Conservation (phyloP, 2,888 invertebrate genomes). For the Pimpla rufipes region DNA sequence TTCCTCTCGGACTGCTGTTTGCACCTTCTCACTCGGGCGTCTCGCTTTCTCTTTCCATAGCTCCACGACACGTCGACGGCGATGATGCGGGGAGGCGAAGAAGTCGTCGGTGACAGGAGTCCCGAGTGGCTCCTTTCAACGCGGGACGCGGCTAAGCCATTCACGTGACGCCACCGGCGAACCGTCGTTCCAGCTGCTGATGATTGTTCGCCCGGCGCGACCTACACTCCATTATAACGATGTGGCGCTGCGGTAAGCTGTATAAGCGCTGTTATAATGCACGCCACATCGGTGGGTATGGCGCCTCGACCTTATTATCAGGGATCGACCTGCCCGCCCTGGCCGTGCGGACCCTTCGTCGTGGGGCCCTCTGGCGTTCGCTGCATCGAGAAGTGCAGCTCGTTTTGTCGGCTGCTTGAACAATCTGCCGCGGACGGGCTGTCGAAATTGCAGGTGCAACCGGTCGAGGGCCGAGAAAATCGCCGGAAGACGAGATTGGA, state of each 20-base stretch:
- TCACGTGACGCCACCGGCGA: conserved; percentile 56
- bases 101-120: conserved; percentile 3
- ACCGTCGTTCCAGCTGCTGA: conserved; percentile 21
- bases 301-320: conserved; percentile 58
- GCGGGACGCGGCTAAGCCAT: conserved; percentile 50
- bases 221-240: conserved; percentile 18
- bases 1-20: no score
- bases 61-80: background rate
- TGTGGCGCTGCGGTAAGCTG: conserved; percentile 11
- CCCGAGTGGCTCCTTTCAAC: conserved; percentile 42
- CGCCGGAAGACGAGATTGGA: background rate
- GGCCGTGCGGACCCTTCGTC: background rate
- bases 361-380: background rate
- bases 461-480: background rate
- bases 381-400: background rate
- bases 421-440: conserved; percentile 2
- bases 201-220: conserved; percentile 44
- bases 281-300: background rate
- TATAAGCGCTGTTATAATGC: conserved; percentile 1
- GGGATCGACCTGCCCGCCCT: conserved; percentile 40
- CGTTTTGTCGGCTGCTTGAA: conserved; percentile 11
- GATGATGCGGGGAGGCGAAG: background rate
- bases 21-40: no score
- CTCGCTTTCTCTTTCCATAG: background rate
- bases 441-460: no score